These are phyloP conservation scores for Quadriops clusia DNA, from an alignment of 2,888 invertebrate genomes.

Conservation along the genomic window DNA sequence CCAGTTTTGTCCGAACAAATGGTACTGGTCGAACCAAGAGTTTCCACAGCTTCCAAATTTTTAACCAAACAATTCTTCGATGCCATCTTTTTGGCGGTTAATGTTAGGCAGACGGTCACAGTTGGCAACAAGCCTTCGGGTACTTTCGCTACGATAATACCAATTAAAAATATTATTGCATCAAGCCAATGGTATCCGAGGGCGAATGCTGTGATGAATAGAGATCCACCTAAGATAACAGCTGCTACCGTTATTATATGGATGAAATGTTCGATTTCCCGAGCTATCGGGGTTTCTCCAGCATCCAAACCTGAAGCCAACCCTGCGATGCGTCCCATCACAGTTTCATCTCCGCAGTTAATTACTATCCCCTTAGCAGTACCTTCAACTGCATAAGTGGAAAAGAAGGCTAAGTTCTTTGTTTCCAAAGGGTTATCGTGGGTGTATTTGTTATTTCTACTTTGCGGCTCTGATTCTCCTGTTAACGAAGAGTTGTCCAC, in stretches of 20 bases:
- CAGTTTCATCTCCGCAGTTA: constrained; percentile 90
- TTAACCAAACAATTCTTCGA: constrained; percentile 98
- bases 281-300: constrained; percentile 96
- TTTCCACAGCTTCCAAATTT: constrained; percentile 98
- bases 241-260: constrained; percentile 95
- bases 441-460: constrained; percentile 79
- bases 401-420: constrained; percentile 90
- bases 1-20: constrained; percentile 97
- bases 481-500: constrained; percentile 90
- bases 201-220: constrained; percentile 96
- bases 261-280: constrained; percentile 98
- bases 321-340: constrained; percentile 93
- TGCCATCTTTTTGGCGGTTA: constrained; percentile 99
- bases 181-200: constrained; percentile 98
- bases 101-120: constrained; percentile 94
- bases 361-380: constrained; percentile 85
- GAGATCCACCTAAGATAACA: constrained; percentile 89
- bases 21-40: constrained; percentile 95
- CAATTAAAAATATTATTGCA: constrained; percentile 98
- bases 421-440: constrained; percentile 92
- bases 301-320: constrained; percentile 88
- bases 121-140: constrained; percentile 98
- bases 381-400: constrained; percentile 91
- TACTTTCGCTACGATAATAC: constrained; percentile 99
- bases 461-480: constrained; percentile 91